Evolutionary conservation across 2,888 invertebrate genomes (phyloP).

Genomic region (Lasioglossum villosulum): DNA sequence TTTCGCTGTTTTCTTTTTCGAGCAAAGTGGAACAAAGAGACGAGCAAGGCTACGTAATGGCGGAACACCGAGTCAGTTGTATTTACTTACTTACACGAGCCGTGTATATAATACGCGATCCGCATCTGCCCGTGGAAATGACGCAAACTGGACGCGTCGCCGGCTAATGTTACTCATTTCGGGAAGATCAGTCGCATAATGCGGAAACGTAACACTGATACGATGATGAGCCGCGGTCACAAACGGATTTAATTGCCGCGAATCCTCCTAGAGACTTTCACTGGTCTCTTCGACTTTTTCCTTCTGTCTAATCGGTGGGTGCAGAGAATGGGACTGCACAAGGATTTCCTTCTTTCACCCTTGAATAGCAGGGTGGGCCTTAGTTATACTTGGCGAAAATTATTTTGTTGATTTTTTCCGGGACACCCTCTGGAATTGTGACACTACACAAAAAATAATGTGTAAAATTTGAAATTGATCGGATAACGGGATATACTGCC

Average conservation of each 20-base stretch:
- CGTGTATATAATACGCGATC: slow-evolving; percentile 17
- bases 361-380: too few species aligned
- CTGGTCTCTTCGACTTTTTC: neutral
- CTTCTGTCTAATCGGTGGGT: neutral
- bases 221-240: slow-evolving; percentile 6
- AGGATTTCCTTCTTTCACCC: too few species aligned
- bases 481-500: too few species aligned
- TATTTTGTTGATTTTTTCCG: too few species aligned
- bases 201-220: slow-evolving; percentile 17
- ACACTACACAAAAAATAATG: too few species aligned
- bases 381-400: too few species aligned
- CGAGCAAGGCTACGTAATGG: slow-evolving; percentile 21
- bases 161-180: neutral
- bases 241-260: neutral
- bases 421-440: too few species aligned
- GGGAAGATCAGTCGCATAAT: neutral
- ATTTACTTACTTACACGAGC: neutral
- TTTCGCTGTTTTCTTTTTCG: slow-evolving; percentile 19
- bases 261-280: neutral
- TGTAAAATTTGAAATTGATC: too few species aligned
- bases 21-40: slow-evolving; percentile 46
- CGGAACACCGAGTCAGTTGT: slow-evolving; percentile 19
- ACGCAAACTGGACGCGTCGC: too few species aligned
- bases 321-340: too few species aligned
- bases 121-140: slow-evolving; percentile 34